A percentile compares a stretch with the other conserved stretches of the same genome.
Conservation (phyloP, 2,113 vertebrate genomes). For the Boleophthalmus pectinirostris region DNA sequence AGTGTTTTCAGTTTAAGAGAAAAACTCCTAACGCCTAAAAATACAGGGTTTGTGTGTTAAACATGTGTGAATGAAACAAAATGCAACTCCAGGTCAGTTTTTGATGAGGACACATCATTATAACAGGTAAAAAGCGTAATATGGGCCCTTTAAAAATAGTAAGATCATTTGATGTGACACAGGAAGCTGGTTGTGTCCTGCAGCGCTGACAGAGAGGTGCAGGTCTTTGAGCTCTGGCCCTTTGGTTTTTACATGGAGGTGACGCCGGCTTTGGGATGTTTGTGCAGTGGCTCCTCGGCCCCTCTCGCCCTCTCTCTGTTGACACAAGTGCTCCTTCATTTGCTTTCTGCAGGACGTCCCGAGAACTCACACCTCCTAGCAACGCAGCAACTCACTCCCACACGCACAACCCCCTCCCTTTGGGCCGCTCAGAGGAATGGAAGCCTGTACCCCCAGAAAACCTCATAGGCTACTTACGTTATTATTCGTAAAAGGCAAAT, state of each 20-base stretch:
- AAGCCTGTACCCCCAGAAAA: too few species aligned
- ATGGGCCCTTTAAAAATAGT: background rate
- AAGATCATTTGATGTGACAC: background rate
- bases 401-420: constrained; percentile 34
- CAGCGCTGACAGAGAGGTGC: background rate
- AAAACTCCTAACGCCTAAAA: too few species aligned
- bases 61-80: too few species aligned
- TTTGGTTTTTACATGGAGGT: constrained; percentile 31
- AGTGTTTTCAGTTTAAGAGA: too few species aligned
- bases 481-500: too few species aligned
- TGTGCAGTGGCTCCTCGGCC: constrained; percentile 52
- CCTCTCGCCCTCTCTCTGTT: constrained; percentile 63
- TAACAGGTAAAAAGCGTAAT: too few species aligned
- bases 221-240: constrained; percentile 13
- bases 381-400: constrained; percentile 45
- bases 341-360: constrained; percentile 70
- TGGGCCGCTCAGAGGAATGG: too few species aligned
- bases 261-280: constrained; percentile 45
- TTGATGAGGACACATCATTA: too few species aligned
- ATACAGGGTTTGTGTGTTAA: too few species aligned
- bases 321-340: constrained; percentile 75
- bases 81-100: too few species aligned
- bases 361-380: constrained; percentile 73
- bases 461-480: too few species aligned
- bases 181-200: background rate